phyloP scores from a whole-genome alignment of 2,888 invertebrate genomes.

The Troglohyphantes excavatus region DNA sequence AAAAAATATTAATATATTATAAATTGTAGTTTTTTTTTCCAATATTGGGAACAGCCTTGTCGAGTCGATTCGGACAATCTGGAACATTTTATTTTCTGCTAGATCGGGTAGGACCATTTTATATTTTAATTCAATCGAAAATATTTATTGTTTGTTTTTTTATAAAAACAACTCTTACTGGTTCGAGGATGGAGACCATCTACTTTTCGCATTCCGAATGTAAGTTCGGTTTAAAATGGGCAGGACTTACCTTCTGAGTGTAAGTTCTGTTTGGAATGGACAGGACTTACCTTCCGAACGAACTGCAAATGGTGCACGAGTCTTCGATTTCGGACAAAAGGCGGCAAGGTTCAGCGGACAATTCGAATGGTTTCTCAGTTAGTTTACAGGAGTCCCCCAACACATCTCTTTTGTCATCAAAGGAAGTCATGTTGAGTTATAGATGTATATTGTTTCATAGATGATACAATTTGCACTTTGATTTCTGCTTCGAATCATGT shows the following conservation, averaged over 20 bases:
- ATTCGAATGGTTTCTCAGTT: conserved; percentile 42
- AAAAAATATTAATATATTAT: conserved; percentile 30
- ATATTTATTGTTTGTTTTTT: not conserved
- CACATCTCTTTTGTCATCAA: conserved; percentile 28
- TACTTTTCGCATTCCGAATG: conserved; percentile 11
- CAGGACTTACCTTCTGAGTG: not conserved
- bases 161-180: not conserved
- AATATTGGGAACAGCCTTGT: conserved; percentile 42
- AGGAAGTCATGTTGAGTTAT: conserved; percentile 30
- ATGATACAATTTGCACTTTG: conserved; percentile 64
- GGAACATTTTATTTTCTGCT: conserved; percentile 11
- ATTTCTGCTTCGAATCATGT: conserved; percentile 73
- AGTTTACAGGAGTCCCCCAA: conserved; percentile 32
- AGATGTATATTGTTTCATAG: conserved; percentile 79
- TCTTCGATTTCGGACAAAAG: not conserved
- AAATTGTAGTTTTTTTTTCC: conserved; percentile 42
- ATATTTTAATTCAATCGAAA: not conserved
- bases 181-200: not conserved
- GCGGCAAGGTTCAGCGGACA: not conserved
- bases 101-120: not conserved
- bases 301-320: not conserved
- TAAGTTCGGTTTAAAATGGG: not conserved
- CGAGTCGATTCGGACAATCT: conserved; percentile 15
- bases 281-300: no score
- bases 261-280: no score